Evolutionary conservation across 2,888 invertebrate genomes (phyloP), one percentile per base, ranked within the genome.

Genomic region (Drepana falcataria): DNA sequence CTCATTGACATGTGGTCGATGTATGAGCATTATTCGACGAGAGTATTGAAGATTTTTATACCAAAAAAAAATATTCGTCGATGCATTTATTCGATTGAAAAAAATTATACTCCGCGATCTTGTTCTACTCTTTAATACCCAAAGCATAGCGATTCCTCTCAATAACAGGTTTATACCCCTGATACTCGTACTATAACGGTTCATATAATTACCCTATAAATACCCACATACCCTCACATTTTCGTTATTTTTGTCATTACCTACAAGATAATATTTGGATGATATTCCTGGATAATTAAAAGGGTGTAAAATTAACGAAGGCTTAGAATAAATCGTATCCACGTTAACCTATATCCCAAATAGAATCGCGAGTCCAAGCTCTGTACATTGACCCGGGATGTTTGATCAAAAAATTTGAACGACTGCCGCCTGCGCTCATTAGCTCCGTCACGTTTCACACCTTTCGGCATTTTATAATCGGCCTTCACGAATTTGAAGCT

Each of bases 331-430:
- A 41, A 49, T 53, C 65, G 9, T 57, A 66, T 66, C 66, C 63
- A 63, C 34, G 56, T 21, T 49, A 54, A 53, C 41, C 52, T 35
- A 58, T 51, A 61, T 55, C 49, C 61, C 58, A 54, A 61, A 61
- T 35, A 7, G 64, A 55, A 60, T 65, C 63, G 59, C 61, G 58
- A 61, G 66, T 63, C 59, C 56, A 58, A 53, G 54, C 44, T 60
- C 63, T 83, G 87, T 86, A 77, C 87, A 75, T 61, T 85, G 87
- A 87, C 85, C 86, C 81, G 82, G 71, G 75, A 74, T 84, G 85
- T 87, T 86, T 85, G 79, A 75, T 81, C 81, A 77, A 79, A 77
- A 79, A 83, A 85, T 87, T 87, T 85, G 86, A 83, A 68, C 79
- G 69, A 64, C 71, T 71, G 75, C 70, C 70, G 75, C 67, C 78